These are phyloP conservation scores for Mormyrus hasselquistii DNA, from an alignment of 2,797 vertebrate genomes.

Conservation along the genomic window DNA sequence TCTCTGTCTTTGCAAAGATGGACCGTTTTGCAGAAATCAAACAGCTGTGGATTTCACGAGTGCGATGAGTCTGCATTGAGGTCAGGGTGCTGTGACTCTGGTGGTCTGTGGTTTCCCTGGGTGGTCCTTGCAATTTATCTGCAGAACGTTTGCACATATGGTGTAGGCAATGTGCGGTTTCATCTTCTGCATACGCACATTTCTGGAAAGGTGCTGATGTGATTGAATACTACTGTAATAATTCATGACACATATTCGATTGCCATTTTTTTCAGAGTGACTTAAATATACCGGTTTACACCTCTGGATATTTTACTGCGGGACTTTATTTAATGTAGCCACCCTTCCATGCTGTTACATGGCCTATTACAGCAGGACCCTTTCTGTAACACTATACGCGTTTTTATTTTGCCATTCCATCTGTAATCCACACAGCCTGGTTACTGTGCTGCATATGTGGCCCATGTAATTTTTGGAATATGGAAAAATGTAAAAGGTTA, in stretches of 20 bases:
- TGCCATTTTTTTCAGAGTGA: neutral
- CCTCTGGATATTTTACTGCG: neutral
- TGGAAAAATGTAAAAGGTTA: neutral
- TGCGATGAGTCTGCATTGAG: neutral
- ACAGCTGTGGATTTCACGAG: neutral
- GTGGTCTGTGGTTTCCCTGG: neutral
- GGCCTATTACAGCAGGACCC: neutral
- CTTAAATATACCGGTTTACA: neutral
- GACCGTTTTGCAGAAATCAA: neutral
- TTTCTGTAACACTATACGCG: neutral
- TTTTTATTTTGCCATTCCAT: neutral
- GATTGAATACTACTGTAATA: neutral
- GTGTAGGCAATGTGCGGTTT: neutral
- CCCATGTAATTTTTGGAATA: neutral
- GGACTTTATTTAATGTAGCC: neutral
- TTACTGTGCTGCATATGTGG: neutral
- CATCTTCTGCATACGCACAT: neutral
- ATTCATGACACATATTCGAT: neutral
- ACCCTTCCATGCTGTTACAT: neutral
- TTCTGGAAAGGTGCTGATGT: neutral
- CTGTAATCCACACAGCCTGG: neutral
- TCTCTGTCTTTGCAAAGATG: neutral
- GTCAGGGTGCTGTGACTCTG: neutral
- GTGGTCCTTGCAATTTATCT: neutral
- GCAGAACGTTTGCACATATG: neutral